Conservation (phyloP, 2,888 invertebrate genomes). For the Chaetogeoica ovagalla region DNA sequence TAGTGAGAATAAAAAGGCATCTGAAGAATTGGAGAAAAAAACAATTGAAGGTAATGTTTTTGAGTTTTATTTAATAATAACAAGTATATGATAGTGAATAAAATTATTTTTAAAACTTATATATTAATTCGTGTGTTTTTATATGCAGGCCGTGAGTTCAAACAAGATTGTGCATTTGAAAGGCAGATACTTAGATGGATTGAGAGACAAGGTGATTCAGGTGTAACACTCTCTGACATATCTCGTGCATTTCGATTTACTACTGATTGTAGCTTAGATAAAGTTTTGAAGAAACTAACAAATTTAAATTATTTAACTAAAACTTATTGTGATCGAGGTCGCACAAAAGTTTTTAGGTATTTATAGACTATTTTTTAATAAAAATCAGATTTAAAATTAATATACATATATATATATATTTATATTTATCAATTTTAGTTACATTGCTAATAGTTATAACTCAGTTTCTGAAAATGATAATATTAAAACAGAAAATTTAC, state of each 20-base stretch:
- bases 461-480: not conserved
- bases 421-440: slow-evolving; percentile 15
- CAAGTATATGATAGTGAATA: not conserved
- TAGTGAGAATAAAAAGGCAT: slow-evolving; percentile 10
- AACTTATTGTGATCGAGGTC: slow-evolving; percentile 44
- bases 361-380: not conserved
- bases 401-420: not conserved
- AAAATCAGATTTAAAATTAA: not conserved
- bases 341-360: slow-evolving; percentile 42
- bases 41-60: not conserved
- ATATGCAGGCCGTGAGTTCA: slow-evolving; percentile 39
- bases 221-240: slow-evolving; percentile 37
- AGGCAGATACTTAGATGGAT: slow-evolving; percentile 50
- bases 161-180: slow-evolving; percentile 38
- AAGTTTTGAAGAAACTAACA: slow-evolving; percentile 24
- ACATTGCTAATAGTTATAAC: slow-evolving; percentile 33
- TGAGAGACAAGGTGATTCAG: slow-evolving; percentile 41
- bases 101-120: not conserved
- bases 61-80: not conserved
- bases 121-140: not conserved
- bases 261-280: slow-evolving; percentile 37
- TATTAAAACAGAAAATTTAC: slow-evolving; percentile 13
- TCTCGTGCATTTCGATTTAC: slow-evolving; percentile 44
- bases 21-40: slow-evolving; percentile 11
- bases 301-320: slow-evolving; percentile 37